phyloP scores from a whole-genome alignment of 2,113 vertebrate species.

The Bagarius yarrelli region DNA sequence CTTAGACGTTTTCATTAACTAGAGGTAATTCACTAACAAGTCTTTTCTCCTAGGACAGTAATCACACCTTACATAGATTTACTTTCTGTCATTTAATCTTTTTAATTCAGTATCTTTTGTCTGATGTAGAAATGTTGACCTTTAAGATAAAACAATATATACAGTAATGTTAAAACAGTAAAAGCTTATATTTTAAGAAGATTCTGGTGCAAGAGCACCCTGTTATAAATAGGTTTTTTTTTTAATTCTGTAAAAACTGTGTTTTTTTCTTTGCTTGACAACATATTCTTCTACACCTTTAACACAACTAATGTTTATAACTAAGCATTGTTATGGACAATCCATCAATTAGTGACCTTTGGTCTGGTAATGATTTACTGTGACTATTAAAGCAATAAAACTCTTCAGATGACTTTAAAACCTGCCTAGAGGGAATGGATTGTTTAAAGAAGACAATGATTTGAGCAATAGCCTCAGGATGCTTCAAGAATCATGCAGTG shows the following conservation, averaged over 20 bases:
- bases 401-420: slow-evolving; percentile 16
- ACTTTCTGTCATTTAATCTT: slow-evolving; percentile 23
- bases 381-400: slow-evolving; percentile 38
- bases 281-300: neutral
- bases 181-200: slow-evolving; percentile 31
- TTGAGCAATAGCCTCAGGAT: slow-evolving; percentile 31
- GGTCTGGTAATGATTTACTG: slow-evolving; percentile 39
- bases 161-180: too few relatives aligned
- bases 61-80: slow-evolving; percentile 42
- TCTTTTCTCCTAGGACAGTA: slow-evolving; percentile 62
- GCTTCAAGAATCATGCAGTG: neutral
- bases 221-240: slow-evolving; percentile 10
- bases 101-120: slow-evolving; percentile 33
- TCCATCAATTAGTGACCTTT: neutral
- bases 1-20: slow-evolving; percentile 61
- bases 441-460: slow-evolving; percentile 24
- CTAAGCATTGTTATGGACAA: neutral
- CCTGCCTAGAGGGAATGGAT: neutral
- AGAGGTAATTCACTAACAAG: slow-evolving; percentile 46
- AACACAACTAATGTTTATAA: neutral
- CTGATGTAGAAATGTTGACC: slow-evolving; percentile 38
- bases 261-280: neutral
- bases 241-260: neutral
- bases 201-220: slow-evolving; percentile 11
- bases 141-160: slow-evolving; percentile 23